Evolutionary conservation across 1,140 invertebrate species (phyloP).

Genomic region (Dendroctonus ponderosae): DNA sequence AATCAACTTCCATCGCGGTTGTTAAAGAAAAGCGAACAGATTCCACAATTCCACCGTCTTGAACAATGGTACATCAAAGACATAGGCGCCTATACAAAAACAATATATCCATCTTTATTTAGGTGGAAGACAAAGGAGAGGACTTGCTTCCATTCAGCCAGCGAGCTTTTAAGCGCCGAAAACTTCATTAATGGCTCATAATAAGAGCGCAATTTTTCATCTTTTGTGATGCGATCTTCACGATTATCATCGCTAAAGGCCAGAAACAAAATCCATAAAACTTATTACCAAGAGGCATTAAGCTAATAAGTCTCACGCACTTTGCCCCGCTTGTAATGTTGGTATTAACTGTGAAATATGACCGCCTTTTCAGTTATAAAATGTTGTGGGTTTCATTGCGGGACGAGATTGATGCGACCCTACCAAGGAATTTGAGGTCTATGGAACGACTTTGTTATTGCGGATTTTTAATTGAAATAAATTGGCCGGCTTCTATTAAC

Average conservation of each 20-base stretch:
- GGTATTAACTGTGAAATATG: constrained; percentile 29
- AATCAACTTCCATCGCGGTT: no score
- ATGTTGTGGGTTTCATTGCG: constrained; percentile 18
- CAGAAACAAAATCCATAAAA: constrained; percentile 35
- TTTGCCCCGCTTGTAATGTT: constrained; percentile 22
- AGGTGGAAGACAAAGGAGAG: constrained; percentile 15
- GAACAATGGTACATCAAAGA: no score
- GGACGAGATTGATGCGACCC: constrained; percentile 20
- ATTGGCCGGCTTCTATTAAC: no score
- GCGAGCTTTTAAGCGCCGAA: constrained; percentile 20
- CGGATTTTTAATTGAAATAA: no score
- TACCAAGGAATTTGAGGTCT: not conserved
- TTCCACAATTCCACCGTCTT: no score
- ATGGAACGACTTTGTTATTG: no score
- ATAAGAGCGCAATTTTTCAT: constrained; percentile 32
- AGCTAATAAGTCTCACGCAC: constrained; percentile 34
- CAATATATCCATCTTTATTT: constrained; percentile 26
- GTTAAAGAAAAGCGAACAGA: no score
- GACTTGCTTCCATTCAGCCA: constrained; percentile 11
- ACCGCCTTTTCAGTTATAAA: constrained; percentile 23
- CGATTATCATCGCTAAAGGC: constrained; percentile 33
- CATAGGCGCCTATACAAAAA: constrained; percentile 11
- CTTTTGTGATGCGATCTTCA: constrained; percentile 32
- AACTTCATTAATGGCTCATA: constrained; percentile 34
- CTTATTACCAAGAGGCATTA: constrained; percentile 35